Evolutionary conservation across 2,888 invertebrate species (phyloP), one percentile per base, ranked within the genome.

Genomic region (Disparrhopalites patrizii): DNA sequence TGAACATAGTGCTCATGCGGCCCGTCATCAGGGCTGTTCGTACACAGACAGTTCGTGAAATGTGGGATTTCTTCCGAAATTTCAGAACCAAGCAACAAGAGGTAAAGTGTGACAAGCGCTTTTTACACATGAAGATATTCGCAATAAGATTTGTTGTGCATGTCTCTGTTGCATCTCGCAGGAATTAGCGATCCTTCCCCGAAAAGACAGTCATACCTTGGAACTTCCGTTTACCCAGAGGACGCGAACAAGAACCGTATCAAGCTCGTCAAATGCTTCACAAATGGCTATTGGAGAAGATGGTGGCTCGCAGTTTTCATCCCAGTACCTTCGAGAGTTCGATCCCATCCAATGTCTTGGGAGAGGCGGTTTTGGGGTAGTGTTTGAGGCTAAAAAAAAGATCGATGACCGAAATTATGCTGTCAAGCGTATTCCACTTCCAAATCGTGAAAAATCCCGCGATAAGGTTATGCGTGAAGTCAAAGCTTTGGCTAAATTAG

Each of bases 321-420:
- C 81, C 71, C 86, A 95, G 52, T 97, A 92, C 78, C 83, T 87
- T 70, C 85, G 84, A 1, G 96, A 96, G 78, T 97, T 95, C 80
- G 87, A 89, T 54, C 86, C 89, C 28, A 81, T 93, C 31, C 83
- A 86, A 69, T 89, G 91, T 73, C 81, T 94, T 18, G 94, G 94
- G 0, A 85, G 85, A 75, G 98, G 98, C 23, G 98, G 97, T 0
- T 99, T 96, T 80, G 98, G 98, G 0, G 88, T 97, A 1, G 98
- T 99, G 0, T 97, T 97, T 79, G 91, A 96, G 78, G 95, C 92
- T 0, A 87, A 85, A 78, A 95, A 97, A 79, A 93, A 91, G 79
- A 87, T 96, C 65, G 98, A 99, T 78, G 93, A 95, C 76, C 90
- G 92, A 74, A 86, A 86, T 68, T 99, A 98, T 80, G 98, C 98